A percentile compares a stretch with the other conserved stretches of the same genome.
phyloP scores from a whole-genome alignment of 2,888 invertebrate species.

The Drosophila hamatofila region DNA sequence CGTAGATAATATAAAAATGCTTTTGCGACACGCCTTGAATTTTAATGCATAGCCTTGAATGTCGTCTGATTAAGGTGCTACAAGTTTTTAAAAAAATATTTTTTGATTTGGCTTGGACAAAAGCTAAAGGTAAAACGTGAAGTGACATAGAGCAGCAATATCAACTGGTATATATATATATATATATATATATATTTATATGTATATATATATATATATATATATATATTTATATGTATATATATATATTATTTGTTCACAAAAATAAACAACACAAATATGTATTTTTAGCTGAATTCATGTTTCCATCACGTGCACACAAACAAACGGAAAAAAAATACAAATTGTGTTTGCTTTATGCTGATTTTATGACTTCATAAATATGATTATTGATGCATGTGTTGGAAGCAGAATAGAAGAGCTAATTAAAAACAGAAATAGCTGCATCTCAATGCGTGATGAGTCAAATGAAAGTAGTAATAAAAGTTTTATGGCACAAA shows the following conservation, averaged over 20 bases:
- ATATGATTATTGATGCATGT: slow-evolving; percentile 23
- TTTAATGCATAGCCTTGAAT: slow-evolving; percentile 67
- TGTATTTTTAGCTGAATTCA: slow-evolving; percentile 63
- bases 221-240: neutral
- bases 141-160: slow-evolving; percentile 29
- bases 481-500: neutral
- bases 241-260: no score
- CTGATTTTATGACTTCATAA: slow-evolving; percentile 57
- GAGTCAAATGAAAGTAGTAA: neutral
- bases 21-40: slow-evolving; percentile 69
- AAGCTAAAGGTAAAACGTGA: slow-evolving; percentile 60
- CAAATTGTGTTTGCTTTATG: slow-evolving; percentile 60
- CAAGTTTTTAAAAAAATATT: slow-evolving; percentile 26
- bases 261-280: slow-evolving; percentile 26
- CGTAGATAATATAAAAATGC: slow-evolving; percentile 66
- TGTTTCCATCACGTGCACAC: slow-evolving; percentile 64
- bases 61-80: slow-evolving; percentile 44
- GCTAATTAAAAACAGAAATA: slow-evolving; percentile 4
- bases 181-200: neutral
- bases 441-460: neutral
- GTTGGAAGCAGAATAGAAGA: neutral
- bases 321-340: slow-evolving; percentile 14
- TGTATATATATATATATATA: neutral
- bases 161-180: slow-evolving; percentile 21
- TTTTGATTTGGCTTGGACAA: slow-evolving; percentile 21